These are phyloP conservation scores for Dryobates pubescens DNA, from an alignment of 2,797 vertebrate species.

Conservation along the genomic window DNA sequence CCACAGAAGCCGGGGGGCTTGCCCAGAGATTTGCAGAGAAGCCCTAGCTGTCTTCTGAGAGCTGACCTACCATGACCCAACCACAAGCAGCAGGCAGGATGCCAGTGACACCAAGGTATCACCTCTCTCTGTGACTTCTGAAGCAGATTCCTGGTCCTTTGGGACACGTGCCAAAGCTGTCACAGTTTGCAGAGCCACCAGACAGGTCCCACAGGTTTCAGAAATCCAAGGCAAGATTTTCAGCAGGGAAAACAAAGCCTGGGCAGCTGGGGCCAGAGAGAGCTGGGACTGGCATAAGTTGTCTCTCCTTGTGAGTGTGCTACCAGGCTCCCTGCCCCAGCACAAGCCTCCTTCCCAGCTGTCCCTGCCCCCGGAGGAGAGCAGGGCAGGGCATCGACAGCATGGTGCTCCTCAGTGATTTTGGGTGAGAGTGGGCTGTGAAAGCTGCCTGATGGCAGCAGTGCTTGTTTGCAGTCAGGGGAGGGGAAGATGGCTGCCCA, in stretches of 20 bases:
- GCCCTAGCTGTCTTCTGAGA: neutral
- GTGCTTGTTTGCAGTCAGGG: neutral
- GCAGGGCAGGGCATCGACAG: neutral
- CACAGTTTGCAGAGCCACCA: neutral
- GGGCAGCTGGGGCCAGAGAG: neutral
- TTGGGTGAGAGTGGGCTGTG: neutral
- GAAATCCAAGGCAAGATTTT: neutral
- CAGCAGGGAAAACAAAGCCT: neutral
- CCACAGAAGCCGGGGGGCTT: neutral
- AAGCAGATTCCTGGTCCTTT: neutral
- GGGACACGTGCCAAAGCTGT: neutral
- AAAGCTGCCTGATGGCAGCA: neutral
- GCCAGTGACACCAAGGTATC: neutral
- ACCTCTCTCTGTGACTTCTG: neutral
- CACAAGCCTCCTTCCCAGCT: neutral
- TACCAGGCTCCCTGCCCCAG: neutral
- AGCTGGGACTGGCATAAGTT: neutral
- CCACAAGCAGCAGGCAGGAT: neutral
- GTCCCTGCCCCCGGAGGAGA: neutral
- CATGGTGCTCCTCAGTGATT: neutral
- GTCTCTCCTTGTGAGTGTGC: neutral
- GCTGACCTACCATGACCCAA: neutral
- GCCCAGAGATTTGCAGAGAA: neutral
- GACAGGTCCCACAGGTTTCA: neutral
- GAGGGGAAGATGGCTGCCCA: neutral